These are phyloP conservation scores for Tanytarsus gracilentus DNA, from an alignment of 2,888 invertebrate genomes.

Conservation along the genomic window DNA sequence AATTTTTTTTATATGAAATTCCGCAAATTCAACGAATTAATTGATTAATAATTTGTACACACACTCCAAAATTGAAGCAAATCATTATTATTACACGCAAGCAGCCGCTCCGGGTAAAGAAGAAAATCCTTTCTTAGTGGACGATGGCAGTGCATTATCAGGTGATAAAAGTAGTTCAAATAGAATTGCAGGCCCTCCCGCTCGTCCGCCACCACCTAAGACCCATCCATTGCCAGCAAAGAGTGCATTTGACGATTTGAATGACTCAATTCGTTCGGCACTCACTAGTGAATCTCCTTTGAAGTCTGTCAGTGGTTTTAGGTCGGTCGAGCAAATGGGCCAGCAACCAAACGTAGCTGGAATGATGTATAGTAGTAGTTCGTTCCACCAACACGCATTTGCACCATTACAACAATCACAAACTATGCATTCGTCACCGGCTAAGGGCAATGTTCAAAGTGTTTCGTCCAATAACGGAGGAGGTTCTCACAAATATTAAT, in stretches of 20 bases:
- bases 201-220: slow-evolving; percentile 44
- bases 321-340: slow-evolving; percentile 27
- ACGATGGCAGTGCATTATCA: slow-evolving; percentile 14
- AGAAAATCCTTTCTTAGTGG: slow-evolving; percentile 21
- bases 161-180: slow-evolving; percentile 21
- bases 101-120: slow-evolving; percentile 24
- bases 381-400: slow-evolving; percentile 24
- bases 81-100: slow-evolving; percentile 13
- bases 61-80: slow-evolving; percentile 22
- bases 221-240: slow-evolving; percentile 44
- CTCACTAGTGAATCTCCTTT: slow-evolving; percentile 53
- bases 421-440: slow-evolving; percentile 23
- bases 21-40: not conserved
- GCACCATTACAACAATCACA: slow-evolving; percentile 16
- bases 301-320: slow-evolving; percentile 33
- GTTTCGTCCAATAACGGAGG: slow-evolving; percentile 17
- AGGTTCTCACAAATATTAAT: slow-evolving; percentile 11
- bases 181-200: slow-evolving; percentile 35
- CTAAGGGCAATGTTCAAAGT: not conserved
- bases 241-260: slow-evolving; percentile 59
- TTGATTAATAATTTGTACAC: not conserved
- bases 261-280: slow-evolving; percentile 58
- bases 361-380: slow-evolving; percentile 18
- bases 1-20: not conserved
- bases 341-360: slow-evolving; percentile 21